Conservation (phyloP, 2,888 invertebrate genomes). For the Cerceris rybyensis region DNA sequence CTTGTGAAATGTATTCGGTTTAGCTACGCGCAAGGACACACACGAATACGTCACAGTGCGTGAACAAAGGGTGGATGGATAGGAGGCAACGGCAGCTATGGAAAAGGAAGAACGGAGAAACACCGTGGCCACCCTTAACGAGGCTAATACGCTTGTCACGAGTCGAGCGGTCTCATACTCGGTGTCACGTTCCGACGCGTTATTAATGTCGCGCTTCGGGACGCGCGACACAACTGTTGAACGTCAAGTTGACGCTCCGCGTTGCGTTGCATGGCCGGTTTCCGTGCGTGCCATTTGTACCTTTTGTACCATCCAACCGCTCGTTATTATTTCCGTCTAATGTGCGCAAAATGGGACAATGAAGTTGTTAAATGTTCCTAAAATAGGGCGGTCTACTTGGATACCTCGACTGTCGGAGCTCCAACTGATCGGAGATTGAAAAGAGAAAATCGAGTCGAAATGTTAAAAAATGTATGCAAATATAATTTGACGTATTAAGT, state of each 20-base stretch:
- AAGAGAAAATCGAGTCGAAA: too few relatives aligned
- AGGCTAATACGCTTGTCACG: slow-evolving; percentile 73
- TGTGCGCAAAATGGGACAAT: neutral
- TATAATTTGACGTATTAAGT: too few relatives aligned
- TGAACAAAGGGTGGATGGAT: slow-evolving; percentile 27
- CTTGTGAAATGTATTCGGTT: neutral
- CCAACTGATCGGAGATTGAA: too few relatives aligned
- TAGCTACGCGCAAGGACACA: neutral
- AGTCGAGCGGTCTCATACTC: slow-evolving; percentile 43
- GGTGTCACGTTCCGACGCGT: slow-evolving; percentile 66
- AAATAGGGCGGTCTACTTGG: neutral
- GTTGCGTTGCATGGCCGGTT: slow-evolving; percentile 39
- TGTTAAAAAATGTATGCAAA: too few relatives aligned
- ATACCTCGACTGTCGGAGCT: neutral
- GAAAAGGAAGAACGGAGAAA: slow-evolving; percentile 49
- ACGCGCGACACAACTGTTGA: slow-evolving; percentile 77
- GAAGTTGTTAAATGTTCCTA: too few relatives aligned
- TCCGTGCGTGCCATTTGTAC: slow-evolving; percentile 10
- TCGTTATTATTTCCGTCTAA: slow-evolving; percentile 43
- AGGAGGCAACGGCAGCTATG: neutral
- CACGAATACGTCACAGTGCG: slow-evolving; percentile 41
- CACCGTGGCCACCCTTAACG: slow-evolving; percentile 70
- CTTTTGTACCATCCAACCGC: slow-evolving; percentile 34
- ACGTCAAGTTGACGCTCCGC: slow-evolving; percentile 74
- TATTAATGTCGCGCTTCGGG: slow-evolving; percentile 73